Conservation (phyloP, 2,113 vertebrate species). For the Neoarius graeffei region DNA sequence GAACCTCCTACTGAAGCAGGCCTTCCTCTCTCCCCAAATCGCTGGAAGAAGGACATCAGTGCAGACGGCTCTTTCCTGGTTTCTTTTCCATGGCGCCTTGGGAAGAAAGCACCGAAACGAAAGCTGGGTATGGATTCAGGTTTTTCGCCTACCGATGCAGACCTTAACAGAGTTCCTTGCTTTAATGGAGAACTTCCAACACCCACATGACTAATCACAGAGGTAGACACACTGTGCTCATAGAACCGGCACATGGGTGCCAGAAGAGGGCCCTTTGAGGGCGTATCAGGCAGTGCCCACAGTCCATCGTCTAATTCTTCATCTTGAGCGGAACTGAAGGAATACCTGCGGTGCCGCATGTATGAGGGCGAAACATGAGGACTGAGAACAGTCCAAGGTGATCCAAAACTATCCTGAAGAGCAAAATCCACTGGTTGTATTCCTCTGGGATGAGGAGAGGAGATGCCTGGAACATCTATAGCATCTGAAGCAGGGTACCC, state of each 20-base stretch:
- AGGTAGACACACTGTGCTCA: constrained; percentile 4
- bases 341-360: constrained; percentile 29
- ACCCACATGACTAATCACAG: background rate
- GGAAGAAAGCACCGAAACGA: constrained; percentile 64
- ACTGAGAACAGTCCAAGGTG: constrained; percentile 74
- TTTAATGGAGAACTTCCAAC: constrained; percentile 47
- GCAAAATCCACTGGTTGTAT: constrained; percentile 55
- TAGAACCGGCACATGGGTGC: constrained; percentile 18
- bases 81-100: constrained; percentile 51
- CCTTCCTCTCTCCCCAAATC: constrained; percentile 65
- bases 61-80: constrained; percentile 55
- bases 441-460: constrained; percentile 50
- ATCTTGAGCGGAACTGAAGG: constrained; percentile 20
- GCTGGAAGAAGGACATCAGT: constrained; percentile 70
- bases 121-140: constrained; percentile 43
- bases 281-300: constrained; percentile 51
- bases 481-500: background rate
- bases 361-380: constrained; percentile 53
- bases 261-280: constrained; percentile 31
- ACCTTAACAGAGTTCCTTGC: constrained; percentile 42
- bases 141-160: constrained; percentile 52
- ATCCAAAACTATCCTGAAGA: constrained; percentile 58
- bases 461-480: constrained; percentile 7
- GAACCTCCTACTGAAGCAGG: constrained; percentile 51
- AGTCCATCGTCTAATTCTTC: constrained; percentile 57